A percentile compares a stretch with the other conserved stretches of the same genome.
phyloP scores from a whole-genome alignment of 2,888 invertebrate species.

The Xestia rhomboidea region DNA sequence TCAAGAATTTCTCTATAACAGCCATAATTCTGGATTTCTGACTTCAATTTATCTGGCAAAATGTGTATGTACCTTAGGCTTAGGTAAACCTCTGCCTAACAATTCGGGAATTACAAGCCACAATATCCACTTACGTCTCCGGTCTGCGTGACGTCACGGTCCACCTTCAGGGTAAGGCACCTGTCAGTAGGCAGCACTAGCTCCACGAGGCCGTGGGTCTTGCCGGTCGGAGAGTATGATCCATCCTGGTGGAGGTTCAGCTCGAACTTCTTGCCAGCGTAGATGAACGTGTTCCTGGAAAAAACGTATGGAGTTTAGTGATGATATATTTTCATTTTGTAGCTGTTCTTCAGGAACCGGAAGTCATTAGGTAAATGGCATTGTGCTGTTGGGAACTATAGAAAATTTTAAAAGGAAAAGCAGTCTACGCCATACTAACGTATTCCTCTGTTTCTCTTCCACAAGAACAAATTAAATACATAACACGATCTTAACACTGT shows the following conservation, averaged over 20 bases:
- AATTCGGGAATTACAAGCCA: background rate
- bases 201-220: conserved; percentile 79
- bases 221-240: conserved; percentile 71
- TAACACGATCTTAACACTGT: background rate
- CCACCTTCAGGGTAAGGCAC: conserved; percentile 80
- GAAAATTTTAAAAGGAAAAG: background rate
- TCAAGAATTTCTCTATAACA: background rate
- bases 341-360: background rate
- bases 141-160: conserved; percentile 76
- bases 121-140: conserved; percentile 75
- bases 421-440: background rate
- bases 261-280: conserved; percentile 84
- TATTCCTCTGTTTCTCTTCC: background rate
- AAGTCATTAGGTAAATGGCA: background rate
- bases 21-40: background rate
- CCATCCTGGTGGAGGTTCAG: conserved; percentile 80
- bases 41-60: background rate
- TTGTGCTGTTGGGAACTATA: background rate
- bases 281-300: conserved; percentile 86
- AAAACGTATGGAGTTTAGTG: background rate
- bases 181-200: conserved; percentile 86
- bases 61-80: background rate
- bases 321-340: background rate
- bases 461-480: background rate
- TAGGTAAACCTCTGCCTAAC: background rate